Evolutionary conservation across 2,113 vertebrate species (phyloP), one percentile per base, ranked within the genome.

Genomic region (Dipodomys stephensi): DNA sequence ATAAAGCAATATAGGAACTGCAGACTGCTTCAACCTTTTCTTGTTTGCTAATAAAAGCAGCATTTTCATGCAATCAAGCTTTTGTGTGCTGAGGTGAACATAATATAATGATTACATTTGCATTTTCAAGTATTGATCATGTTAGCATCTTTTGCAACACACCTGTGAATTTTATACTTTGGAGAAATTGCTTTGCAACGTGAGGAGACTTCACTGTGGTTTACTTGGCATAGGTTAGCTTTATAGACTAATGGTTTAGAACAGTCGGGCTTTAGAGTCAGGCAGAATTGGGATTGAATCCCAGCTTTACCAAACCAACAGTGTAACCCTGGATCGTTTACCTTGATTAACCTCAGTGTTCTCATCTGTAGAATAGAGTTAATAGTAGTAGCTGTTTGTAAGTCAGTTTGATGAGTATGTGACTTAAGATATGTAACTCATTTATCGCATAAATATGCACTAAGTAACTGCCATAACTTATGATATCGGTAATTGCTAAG

Each of bases 21-120:
- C 85, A 88, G 91, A 74, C 25, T 64, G 67, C 78, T 93, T 92
- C 93, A 88, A 62, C 91, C 91, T 95, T 92, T 92, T 95, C 91
- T 84, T 95, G 94, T 97, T 95, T 94, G 95, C 96, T 97, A 97
- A 97, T 97, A 97, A 93, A 94, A 93, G 93, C 85, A 68, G 90
- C 94, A 90, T 95, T 96, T 96, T 96, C 93, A 95, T 97, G 96
- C 96, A 96, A 97, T 97, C 97, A 97, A 94, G 95, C 96, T 95
- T 97, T 96, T 97, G 97, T 97, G 94, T 95, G 97, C 90, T 92
- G 94, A 96, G 90, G 93, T 93, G 96, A 95, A 88, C 79, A 92
- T 95, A 95, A 94, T 96, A 92, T 95, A 97, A 96, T 96, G 96
- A 97, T 97, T 97, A 83, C 96, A 97, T 97, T 96, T 96, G 96